Base-by-base conservation (phyloP, 1,140 invertebrate species). In the Drosophila mojavensis region DNA sequence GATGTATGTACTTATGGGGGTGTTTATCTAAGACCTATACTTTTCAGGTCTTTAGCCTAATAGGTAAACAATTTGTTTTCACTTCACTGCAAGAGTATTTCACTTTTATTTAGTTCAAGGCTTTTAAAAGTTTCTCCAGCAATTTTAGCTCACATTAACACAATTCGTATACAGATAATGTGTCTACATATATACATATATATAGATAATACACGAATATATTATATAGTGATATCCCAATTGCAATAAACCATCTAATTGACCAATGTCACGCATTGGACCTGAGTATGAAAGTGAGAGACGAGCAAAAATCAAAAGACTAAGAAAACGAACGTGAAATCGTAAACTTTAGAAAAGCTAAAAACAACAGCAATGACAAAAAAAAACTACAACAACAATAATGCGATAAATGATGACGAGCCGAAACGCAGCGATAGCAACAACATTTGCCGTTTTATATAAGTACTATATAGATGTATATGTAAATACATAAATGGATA, bases 321-420 rank as follows among this genome's bases (percentile, higher is more conserved):
- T 85, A 78, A 67, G 78, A 64, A 75, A 85, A 86, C 67, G 78
- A 85, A 85, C 82, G 82, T 65, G 81, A 85, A 79, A 76, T 66
- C 55, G 54, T 60, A 48, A 58, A 59, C 45, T 64, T 36, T 56
- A 51, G 56, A 60, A 54, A 62, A 20, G 28, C 51, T 17, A 45
- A 15, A n/a, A 17, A 17, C 15, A 47, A 15, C 43, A 15, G 43
- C 4, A 45, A 45, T 13, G 11, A 43, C 11, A n/a, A 45, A 45
- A 45, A 45, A 43, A 5, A 54, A 54, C 3, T 17, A 54, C 28
- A 28, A 51, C 50, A 33, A 36, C 48, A 61, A 33, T 54, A 77
- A 77, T 68, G 63, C 39, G 69, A 75, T 81, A 75, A 75, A 71
- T 61, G 69, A 69, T 77, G 74, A 79, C 79, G 69, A 63, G 36